Conservation (phyloP, 2,888 invertebrate species). For the Fissipunctia ypsillon region DNA sequence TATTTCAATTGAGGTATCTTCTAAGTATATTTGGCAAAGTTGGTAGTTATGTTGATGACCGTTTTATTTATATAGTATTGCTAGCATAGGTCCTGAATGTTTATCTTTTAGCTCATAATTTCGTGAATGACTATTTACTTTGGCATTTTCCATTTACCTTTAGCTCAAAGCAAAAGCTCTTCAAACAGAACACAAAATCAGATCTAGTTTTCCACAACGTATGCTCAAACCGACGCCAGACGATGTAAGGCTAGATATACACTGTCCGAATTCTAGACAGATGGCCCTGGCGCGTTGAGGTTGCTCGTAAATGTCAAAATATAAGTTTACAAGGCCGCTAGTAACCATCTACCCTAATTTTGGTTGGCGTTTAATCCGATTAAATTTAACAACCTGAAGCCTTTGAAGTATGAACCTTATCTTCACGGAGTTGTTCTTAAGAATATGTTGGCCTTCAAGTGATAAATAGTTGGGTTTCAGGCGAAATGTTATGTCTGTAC, state of each 20-base stretch:
- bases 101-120: background rate
- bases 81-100: background rate
- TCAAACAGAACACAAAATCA: constrained; percentile 33
- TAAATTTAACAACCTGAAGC: constrained; percentile 74
- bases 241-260: constrained; percentile 28
- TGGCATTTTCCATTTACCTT: constrained; percentile 5
- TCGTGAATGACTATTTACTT: background rate
- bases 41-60: background rate
- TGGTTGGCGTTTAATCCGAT: constrained; percentile 74
- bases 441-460: constrained; percentile 37
- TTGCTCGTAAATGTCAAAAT: constrained; percentile 74
- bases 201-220: constrained; percentile 27
- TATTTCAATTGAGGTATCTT: background rate
- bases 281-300: constrained; percentile 53
- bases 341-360: constrained; percentile 74
- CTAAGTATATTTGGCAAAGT: background rate
- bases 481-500: constrained; percentile 33
- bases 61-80: background rate
- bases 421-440: constrained; percentile 44
- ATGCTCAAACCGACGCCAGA: constrained; percentile 19
- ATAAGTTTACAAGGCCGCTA: constrained; percentile 73
- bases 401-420: constrained; percentile 65
- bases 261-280: constrained; percentile 35
- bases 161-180: constrained; percentile 29
- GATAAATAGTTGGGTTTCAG: constrained; percentile 44